Base-by-base conservation (phyloP, 2,113 vertebrate genomes). In the Ovis aries region DNA sequence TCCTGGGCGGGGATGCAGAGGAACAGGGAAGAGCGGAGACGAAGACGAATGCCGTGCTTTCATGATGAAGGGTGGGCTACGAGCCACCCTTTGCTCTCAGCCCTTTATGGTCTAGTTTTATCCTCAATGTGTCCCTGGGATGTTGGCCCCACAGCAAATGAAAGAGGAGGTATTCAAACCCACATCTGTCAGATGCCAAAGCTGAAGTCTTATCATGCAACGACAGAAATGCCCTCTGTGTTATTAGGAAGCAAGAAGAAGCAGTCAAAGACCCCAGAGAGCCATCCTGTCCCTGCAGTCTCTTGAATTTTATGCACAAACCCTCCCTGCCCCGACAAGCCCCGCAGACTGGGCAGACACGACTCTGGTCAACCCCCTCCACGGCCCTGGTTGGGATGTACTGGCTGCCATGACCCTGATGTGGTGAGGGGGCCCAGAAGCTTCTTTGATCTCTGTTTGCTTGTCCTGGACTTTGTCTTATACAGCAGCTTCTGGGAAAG, bases 391-490 rank as follows among this genome's bases (percentile, higher is more conserved):
- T 29, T 71, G 29, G 83, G 74, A 67, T 27, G 7, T 60, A 43
- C 25, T 62, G 45, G 64, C 48, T 81, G 64, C 91, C 6, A 0
- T 77, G 81, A 91, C 36, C 89, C 94, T 23, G 78, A 64, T n/a
- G 33, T n/a, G 33, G 43, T 1, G 2, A 84, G 60, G 29, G 40
- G 53, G 52, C 48, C 40, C 21, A 53, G n/a, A 85, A 78, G 40
- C 82, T 60, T 87, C 53, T 88, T 89, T 95, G 50, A 87, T 97
- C 59, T 92, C 71, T 97, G 53, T 98, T 98, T 98, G 86, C 78
- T 97, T 89, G 71, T 89, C 40, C 14, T 92, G 98, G 83, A 98
- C 97, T 98, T 98, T 97, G 97, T 95, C 88, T 95, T 91, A 45
- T 53, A 86, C 36, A 88, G 27, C 45, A 53, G 60, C 25, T 98